Percentiles rank a stretch among this genome's conserved stretches.
Conservation (phyloP, 2,888 invertebrate genomes). For the Pelosia muscerda region DNA sequence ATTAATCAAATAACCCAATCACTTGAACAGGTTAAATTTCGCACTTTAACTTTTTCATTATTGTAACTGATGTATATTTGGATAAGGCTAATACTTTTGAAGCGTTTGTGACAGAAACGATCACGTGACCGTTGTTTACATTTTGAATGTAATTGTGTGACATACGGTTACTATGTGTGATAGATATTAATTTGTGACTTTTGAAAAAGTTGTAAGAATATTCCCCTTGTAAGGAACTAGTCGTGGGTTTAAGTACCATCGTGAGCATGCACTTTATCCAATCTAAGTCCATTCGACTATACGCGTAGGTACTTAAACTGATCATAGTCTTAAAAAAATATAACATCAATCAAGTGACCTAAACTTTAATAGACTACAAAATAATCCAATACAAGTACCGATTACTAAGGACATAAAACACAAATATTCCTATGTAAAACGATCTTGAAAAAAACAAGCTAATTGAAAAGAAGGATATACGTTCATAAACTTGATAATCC, state of each 20-base stretch:
- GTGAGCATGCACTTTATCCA: too few species aligned
- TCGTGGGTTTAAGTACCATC: too few species aligned
- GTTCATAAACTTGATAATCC: not conserved
- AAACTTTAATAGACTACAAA: too few species aligned
- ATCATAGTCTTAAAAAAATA: too few species aligned
- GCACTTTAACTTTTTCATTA: constrained; percentile 37
- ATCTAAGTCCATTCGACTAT: too few species aligned
- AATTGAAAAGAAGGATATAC: constrained; percentile 1
- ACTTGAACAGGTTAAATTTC: constrained; percentile 34
- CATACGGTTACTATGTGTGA: constrained; percentile 23
- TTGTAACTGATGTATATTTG: constrained; percentile 50
- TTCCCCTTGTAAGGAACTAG: too few species aligned
- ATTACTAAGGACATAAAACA: not conserved
- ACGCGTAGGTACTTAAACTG: too few species aligned
- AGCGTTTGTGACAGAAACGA: constrained; percentile 48
- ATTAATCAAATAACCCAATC: not conserved
- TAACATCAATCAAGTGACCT: too few species aligned
- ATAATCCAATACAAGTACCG: too few species aligned
- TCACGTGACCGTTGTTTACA: constrained; percentile 55
- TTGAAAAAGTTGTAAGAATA: too few species aligned
- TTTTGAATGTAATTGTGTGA: constrained; percentile 35
- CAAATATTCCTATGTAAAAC: not conserved
- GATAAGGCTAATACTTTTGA: constrained; percentile 53
- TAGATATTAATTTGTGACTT: not conserved
- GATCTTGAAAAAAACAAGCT: not conserved